Percentiles rank a stretch among this genome's conserved stretches.
Evolutionary conservation across 2,888 invertebrate species (phyloP).

Genomic region (Tenthredo mesomela): DNA sequence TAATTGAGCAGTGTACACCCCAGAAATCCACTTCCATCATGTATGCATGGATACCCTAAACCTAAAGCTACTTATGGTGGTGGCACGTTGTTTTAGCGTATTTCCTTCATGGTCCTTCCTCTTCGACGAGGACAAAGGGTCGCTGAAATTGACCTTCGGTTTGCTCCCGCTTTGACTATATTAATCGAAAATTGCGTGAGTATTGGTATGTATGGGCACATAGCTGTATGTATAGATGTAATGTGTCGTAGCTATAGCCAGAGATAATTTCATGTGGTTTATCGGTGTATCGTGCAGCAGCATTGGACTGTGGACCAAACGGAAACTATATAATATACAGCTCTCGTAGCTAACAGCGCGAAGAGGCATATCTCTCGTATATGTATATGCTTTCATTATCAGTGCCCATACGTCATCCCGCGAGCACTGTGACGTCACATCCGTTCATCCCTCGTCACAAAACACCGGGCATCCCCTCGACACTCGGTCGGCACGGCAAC

Average conservation of each 20-base stretch:
- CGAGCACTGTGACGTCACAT: conserved; percentile 72
- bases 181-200: neutral
- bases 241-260: neutral
- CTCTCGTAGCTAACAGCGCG: conserved; percentile 45
- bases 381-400: conserved; percentile 76
- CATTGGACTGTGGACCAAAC: conserved; percentile 56
- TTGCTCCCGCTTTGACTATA: neutral
- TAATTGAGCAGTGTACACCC: neutral
- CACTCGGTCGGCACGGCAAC: conserved; percentile 1
- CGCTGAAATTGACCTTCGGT: neutral
- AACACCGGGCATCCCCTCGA: conserved; percentile 31
- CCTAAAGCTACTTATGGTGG: neutral
- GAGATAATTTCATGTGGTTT: conserved; percentile 35
- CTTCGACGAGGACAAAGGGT: neutral
- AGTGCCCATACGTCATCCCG: conserved; percentile 74
- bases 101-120: neutral
- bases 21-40: neutral
- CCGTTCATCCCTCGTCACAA: conserved; percentile 74
- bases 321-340: conserved; percentile 67
- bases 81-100: neutral
- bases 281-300: conserved; percentile 10
- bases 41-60: neutral
- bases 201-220: neutral
- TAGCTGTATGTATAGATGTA: neutral
- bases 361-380: conserved; percentile 44